Conservation (phyloP, 2,113 vertebrate species). For the Petromus typicus region DNA sequence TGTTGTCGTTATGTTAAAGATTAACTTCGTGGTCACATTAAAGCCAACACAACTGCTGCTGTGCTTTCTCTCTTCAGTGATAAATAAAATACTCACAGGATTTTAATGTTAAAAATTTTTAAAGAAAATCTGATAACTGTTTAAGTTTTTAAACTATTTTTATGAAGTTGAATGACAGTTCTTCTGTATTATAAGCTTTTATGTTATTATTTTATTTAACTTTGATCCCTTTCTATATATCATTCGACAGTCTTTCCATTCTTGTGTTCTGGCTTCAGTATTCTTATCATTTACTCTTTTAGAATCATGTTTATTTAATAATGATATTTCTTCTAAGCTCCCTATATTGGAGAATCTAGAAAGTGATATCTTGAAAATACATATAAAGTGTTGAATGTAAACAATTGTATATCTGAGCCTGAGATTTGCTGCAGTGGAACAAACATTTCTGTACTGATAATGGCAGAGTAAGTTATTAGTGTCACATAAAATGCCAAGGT, state of each 20-base stretch:
- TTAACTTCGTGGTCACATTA: no score
- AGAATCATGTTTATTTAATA: not conserved
- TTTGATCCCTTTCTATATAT: not conserved
- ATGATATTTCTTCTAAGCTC: not conserved
- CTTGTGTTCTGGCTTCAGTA: constrained; percentile 3
- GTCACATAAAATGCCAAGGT: not conserved
- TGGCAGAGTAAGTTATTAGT: not conserved
- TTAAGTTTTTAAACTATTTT: not conserved
- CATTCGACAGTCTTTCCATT: not conserved
- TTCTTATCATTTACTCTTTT: constrained; percentile 2
- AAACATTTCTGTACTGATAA: not conserved
- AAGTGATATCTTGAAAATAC: not conserved
- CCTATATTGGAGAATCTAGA: not conserved
- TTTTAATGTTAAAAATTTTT: not conserved
- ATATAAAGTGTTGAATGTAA: not conserved
- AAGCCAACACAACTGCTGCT: no score
- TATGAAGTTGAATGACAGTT: not conserved
- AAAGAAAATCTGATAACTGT: not conserved
- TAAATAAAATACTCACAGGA: no score
- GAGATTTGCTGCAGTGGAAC: not conserved
- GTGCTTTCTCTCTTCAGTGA: no score
- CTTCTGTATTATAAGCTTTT: not conserved
- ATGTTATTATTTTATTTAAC: not conserved
- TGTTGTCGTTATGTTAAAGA: no score
- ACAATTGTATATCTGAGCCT: not conserved